Evolutionary conservation across 2,888 invertebrate genomes (phyloP), one percentile per base, ranked within the genome.

Genomic region (Bellardia pandia): DNA sequence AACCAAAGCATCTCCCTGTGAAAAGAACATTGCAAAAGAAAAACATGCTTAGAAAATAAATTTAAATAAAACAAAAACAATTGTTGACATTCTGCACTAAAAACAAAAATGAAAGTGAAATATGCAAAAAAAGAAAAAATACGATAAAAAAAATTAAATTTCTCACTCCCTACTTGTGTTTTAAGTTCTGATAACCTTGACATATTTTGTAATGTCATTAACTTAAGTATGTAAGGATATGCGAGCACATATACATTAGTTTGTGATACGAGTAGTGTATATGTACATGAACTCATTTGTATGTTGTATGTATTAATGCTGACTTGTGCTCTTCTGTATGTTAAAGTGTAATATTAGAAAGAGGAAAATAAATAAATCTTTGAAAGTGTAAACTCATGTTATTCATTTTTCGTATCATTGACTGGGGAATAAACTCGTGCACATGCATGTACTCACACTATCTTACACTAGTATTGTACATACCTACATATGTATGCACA

Each of bases 1-100:
- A 76, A 98, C 96, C 83, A 99, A 94, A 58, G 97, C 96, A 93
- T 99, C 99, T 0, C 99, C 99, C 99, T 99, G 91, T 5, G 93
- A 56, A 51, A 48, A 45, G 60, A 79, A 62, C 5, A 68, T 56
- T 48, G 23, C 7, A 30, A 40, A 69, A 56, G 23, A 53, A 40
- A 56, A 80, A 74, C 48, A 37, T 64, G 76, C 76, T 84, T 80
- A 53, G 14, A 30, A 53, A 80, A 72, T 71, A 56, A 78, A 75
- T 87, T 75, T 7, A 78, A 86, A 71, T 78, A 14, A 64, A 53
- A 51, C 45, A 53, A 42, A 62, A 14, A 16, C 16, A 69, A 69
- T 40, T 81, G 74, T 30, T 82, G 66, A 40, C 60, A 45, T 48
- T 42, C 2, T 37, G 7, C 30, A 68, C 4, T 62, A 69, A 68